A percentile compares a stretch with the other conserved stretches of the same genome.
phyloP scores from a whole-genome alignment of 1,140 invertebrate genomes.

The Drosophila nigromelanica region DNA sequence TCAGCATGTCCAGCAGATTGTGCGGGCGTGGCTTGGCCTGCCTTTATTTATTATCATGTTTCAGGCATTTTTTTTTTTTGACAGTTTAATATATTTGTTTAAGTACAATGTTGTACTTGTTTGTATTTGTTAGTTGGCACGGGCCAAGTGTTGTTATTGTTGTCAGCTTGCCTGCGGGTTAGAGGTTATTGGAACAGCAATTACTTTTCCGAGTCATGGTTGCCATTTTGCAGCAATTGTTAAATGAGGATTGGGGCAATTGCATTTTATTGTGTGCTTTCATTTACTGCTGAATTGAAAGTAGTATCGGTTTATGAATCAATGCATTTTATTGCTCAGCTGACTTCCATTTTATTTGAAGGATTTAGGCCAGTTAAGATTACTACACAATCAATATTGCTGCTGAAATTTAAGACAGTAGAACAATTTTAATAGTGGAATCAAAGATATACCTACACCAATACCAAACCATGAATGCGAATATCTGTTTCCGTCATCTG shows the following conservation, averaged over 20 bases:
- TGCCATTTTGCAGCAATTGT: conserved; percentile 16
- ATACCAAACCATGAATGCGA: too few species aligned
- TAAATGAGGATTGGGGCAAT: background rate
- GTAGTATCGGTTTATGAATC: background rate
- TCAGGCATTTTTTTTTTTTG: conserved; percentile 37
- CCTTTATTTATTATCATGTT: conserved; percentile 56
- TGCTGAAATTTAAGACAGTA: too few species aligned
- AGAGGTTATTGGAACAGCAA: conserved; percentile 72
- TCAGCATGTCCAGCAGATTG: conserved; percentile 24
- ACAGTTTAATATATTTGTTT: conserved; percentile 62
- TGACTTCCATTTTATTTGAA: too few species aligned
- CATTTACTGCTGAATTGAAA: background rate
- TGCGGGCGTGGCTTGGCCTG: conserved; percentile 29
- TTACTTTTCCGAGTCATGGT: conserved; percentile 34
- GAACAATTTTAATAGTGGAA: too few species aligned
- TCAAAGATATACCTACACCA: too few species aligned
- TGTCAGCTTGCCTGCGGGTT: conserved; percentile 49
- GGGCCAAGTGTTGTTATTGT: conserved; percentile 39
- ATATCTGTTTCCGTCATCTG: too few species aligned
- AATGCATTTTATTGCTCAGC: too few species aligned
- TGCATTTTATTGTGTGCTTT: background rate
- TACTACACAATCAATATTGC: too few species aligned
- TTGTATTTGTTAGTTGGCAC: conserved; percentile 53
- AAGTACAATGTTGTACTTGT: background rate
- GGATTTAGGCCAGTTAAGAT: too few species aligned